Evolutionary conservation across 30 jellyfish, hydroid and myxozoan species (phyloP).

Genomic region (Cassiopea andromeda): DNA sequence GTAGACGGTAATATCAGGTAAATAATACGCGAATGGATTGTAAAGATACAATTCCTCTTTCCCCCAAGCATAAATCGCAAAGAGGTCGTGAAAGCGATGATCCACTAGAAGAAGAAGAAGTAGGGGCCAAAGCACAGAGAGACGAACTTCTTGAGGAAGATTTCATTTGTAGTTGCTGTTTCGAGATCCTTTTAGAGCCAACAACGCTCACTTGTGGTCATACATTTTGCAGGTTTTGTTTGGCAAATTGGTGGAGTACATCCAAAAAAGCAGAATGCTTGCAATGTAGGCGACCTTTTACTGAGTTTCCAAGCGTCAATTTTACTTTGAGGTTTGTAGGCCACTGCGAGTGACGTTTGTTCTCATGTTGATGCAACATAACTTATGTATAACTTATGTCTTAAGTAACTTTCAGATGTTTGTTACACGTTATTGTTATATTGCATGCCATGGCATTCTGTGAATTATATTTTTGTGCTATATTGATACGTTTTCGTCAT

Average conservation of each 20-base stretch:
- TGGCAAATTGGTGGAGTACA: conserved; percentile 92
- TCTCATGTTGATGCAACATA: no score
- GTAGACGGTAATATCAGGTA: no score
- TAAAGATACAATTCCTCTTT: not conserved
- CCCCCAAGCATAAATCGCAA: not conserved
- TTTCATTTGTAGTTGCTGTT: conserved; percentile 81
- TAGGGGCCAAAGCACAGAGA: not conserved
- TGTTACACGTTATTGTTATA: no score
- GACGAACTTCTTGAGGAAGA: conserved; percentile 67
- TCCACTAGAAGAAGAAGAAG: not conserved
- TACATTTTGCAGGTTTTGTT: conserved; percentile 83
- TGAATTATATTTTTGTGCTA: not conserved
- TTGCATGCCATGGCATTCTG: no score
- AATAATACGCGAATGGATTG: no score
- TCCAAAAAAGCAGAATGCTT: conserved; percentile 84
- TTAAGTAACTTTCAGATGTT: no score
- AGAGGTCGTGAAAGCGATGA: not conserved
- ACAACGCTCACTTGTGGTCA: conserved; percentile 96
- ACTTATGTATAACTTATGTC: no score
- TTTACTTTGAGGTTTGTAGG: conserved; percentile 76
- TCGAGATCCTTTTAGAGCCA: conserved; percentile 85
- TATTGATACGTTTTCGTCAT: not conserved
- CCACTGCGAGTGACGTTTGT: no score
- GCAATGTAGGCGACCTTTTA: conserved; percentile 83
- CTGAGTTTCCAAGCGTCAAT: conserved; percentile 88